phyloP scores from a whole-genome alignment of 1,140 invertebrate species.

The Scaptomyza pallida region DNA sequence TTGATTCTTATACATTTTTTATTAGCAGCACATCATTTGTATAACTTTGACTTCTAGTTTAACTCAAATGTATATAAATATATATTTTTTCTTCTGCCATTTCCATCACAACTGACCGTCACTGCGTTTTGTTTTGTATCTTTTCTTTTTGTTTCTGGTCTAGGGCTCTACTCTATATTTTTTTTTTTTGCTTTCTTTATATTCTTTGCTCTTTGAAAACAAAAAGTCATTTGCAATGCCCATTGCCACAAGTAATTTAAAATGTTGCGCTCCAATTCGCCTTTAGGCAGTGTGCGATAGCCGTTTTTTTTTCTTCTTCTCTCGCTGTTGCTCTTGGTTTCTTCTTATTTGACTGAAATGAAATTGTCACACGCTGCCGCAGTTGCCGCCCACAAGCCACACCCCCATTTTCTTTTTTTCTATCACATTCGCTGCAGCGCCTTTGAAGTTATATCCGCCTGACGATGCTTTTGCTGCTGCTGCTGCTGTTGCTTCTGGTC shows the following conservation, averaged over 20 bases:
- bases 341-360: conserved; percentile 11
- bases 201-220: conserved; percentile 4
- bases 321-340: too few relatives aligned
- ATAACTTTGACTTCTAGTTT: background rate
- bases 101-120: background rate
- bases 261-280: conserved; percentile 52
- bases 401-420: conserved; percentile 16
- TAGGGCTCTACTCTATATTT: too few relatives aligned
- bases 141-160: background rate
- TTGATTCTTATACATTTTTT: background rate
- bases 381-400: conserved; percentile 13
- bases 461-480: conserved; percentile 1
- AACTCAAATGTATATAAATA: too few relatives aligned
- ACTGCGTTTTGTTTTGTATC: background rate
- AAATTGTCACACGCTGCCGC: conserved; percentile 51
- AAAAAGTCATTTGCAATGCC: conserved; percentile 37
- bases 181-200: background rate
- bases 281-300: conserved; percentile 29
- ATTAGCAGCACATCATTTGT: background rate
- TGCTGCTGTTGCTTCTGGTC: conserved; percentile 6
- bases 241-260: conserved; percentile 51
- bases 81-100: too few relatives aligned
- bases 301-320: conserved; percentile 20
- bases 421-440: conserved; percentile 33
- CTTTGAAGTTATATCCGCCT: conserved; percentile 45